A percentile compares a stretch with the other conserved stretches of the same genome.
Evolutionary conservation across 2,888 invertebrate species (phyloP).

Genomic region (Anthrax anthrax): DNA sequence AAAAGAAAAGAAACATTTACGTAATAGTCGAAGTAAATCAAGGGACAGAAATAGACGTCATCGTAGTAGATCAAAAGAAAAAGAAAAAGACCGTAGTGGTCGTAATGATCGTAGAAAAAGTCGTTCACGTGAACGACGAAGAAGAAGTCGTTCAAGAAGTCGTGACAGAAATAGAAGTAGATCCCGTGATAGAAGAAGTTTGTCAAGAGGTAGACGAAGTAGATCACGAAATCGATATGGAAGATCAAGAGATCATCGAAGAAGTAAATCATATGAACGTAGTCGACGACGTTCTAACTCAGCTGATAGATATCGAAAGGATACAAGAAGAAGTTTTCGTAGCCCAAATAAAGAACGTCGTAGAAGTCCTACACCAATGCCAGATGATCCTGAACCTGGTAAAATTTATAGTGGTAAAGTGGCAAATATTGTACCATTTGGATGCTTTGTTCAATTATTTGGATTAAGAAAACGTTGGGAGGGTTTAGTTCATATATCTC

Average conservation of each 20-base stretch:
- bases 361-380: conserved; percentile 33
- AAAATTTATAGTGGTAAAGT: conserved; percentile 89
- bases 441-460: conserved; percentile 93
- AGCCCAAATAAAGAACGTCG: conserved; percentile 19
- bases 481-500: conserved; percentile 94
- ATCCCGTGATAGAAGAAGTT: conserved; percentile 8
- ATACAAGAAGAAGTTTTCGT: conserved; percentile 5
- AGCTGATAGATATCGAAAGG: background rate
- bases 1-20: conserved; percentile 19
- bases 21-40: conserved; percentile 14
- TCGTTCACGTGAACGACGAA: conserved; percentile 17
- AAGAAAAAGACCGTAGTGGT: conserved; percentile 9
- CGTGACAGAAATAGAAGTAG: conserved; percentile 12
- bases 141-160: conserved; percentile 18
- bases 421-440: conserved; percentile 93
- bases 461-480: conserved; percentile 83
- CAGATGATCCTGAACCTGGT: conserved; percentile 63
- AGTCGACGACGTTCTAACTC: conserved; percentile 13
- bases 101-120: conserved; percentile 5
- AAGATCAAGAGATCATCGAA: conserved; percentile 32
- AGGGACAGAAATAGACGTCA: conserved; percentile 9
- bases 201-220: conserved; percentile 11
- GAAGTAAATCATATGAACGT: conserved; percentile 22
- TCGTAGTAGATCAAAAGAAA: conserved; percentile 4
- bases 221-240: conserved; percentile 26